phyloP scores from a whole-genome alignment of 1,140 invertebrate genomes.

The Pinna nobilis region DNA sequence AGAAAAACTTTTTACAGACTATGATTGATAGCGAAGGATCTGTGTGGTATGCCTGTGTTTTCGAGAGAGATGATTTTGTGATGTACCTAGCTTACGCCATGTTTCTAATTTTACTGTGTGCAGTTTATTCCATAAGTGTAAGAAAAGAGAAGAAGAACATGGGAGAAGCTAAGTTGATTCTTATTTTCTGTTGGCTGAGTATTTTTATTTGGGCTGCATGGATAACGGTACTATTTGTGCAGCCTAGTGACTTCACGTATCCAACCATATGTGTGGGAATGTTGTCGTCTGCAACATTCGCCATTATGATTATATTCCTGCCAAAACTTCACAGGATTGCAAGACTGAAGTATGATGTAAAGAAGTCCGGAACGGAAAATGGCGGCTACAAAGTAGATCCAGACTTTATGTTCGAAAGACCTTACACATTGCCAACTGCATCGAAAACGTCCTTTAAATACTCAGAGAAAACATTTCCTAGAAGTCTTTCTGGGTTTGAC shows the following conservation, averaged over 20 bases:
- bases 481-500: slow-evolving; percentile 62
- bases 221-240: slow-evolving; percentile 76
- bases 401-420: slow-evolving; percentile 67
- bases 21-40: background rate
- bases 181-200: slow-evolving; percentile 75
- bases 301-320: slow-evolving; percentile 78
- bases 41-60: slow-evolving; percentile 58
- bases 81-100: slow-evolving; percentile 77
- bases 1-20: slow-evolving; percentile 30
- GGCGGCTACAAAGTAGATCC: slow-evolving; percentile 61
- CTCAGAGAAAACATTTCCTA: slow-evolving; percentile 58
- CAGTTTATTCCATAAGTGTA: slow-evolving; percentile 77
- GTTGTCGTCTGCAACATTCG: slow-evolving; percentile 76
- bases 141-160: slow-evolving; percentile 78
- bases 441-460: slow-evolving; percentile 53
- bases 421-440: slow-evolving; percentile 63
- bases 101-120: slow-evolving; percentile 77
- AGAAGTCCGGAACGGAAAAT: slow-evolving; percentile 44
- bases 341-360: slow-evolving; percentile 61
- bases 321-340: slow-evolving; percentile 80
- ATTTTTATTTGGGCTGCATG: slow-evolving; percentile 77
- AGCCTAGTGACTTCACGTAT: slow-evolving; percentile 75
- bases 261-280: slow-evolving; percentile 79
- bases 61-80: slow-evolving; percentile 58
- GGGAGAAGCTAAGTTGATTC: slow-evolving; percentile 79